Base-by-base conservation (phyloP, 2,797 vertebrate species). In the Margarornis squamiger region DNA sequence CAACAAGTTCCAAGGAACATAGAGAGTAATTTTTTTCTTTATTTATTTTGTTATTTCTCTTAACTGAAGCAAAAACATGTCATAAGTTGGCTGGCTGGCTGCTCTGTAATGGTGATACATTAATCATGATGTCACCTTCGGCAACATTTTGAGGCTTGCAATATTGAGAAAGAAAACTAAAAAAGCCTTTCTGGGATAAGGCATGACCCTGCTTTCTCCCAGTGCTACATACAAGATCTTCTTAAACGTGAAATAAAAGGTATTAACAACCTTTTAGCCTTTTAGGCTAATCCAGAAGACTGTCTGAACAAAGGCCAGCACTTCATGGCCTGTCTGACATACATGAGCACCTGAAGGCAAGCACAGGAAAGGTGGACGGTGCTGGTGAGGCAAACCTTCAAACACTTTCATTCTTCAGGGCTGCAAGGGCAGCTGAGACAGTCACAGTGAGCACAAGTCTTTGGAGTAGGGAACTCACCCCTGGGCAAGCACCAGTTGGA, bases 91-190 rank as follows among this genome's bases (percentile, higher is more conserved):
- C 68, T 74, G 82, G 51, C 81, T 97, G 92, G 20, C 68, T 94
- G 65, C 55, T 92, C 81, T 90, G 45, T 71, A 93, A 43, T 29
- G 83, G 48, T 30, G 65, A 90, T 48, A 52, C 72, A 81, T 96
- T 94, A 95, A 96, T 97, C 90, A 95, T 12, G 67, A 90, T 78
- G 92, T 72, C 7, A 51, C 63, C 58, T 80, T 51, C 1, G 0
- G 79, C 86, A 93, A 82, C 32, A 57, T 62, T 93, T 49, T 54
- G 39, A 76, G 32, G 29, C 30, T 48, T 43, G 48, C 54, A 91
- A 88, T 82, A 91, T 26, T 24, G 63, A 84, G 66, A 93, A 34
- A 87, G 76, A 97, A 94, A 90, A 94, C 65, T 62, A 66, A 78
- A 92, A 94, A 79, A 45, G 5, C 57, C 65, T 85, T 83, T 81